Base-by-base conservation (phyloP, 2,113 vertebrate genomes). In the Zingel zingel region DNA sequence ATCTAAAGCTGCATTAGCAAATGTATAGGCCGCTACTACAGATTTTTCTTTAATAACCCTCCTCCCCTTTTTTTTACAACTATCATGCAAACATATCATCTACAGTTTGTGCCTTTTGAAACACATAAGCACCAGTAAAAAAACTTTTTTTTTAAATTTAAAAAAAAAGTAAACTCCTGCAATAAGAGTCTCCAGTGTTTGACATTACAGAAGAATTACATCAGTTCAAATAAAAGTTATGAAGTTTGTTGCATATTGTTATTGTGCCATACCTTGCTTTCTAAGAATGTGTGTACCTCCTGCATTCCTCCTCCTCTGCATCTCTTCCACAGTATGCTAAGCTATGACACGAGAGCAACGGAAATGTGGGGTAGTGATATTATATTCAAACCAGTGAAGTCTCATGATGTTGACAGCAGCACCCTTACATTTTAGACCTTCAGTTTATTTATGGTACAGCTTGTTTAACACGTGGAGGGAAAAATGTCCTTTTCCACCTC, bases 171-270 rank as follows among this genome's bases (percentile, higher is more conserved):
- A 8, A 84, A 62, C 72, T 81, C 33, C 51, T 71, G 50, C 47
- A n/a, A 39, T 8, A 67, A 36, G 57, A 81, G 75, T 27, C 61
- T 1, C 76, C 62, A 75, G 65, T 80, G 72, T 65, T 63, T 45
- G 73, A 76, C 79, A 48, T 14, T 6, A 64, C 36, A 50, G 47
- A 67, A 51, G 27, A 77, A 64, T 23, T 36, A 70, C 21, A 80
- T 64, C 15, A 67, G 8, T 63, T 72, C 30, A 76, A 86, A 77
- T 58, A 69, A 81, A 77, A 66, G 45, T 39, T 36, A 54, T 10
- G 11, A 78, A 56, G 45, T 64, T 54, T 59, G 65, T 85, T 90
- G 84, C 88, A 88, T 86, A 90, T 85, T 76, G 68, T 25, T 18
- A 59, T 61, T 27, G 25, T 64, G 56, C 23, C 23, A 6, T 33